A percentile compares a stretch with the other conserved stretches of the same genome.
Evolutionary conservation across 2,113 vertebrate species (phyloP).

Genomic region (Pachycephala philippinensis): DNA sequence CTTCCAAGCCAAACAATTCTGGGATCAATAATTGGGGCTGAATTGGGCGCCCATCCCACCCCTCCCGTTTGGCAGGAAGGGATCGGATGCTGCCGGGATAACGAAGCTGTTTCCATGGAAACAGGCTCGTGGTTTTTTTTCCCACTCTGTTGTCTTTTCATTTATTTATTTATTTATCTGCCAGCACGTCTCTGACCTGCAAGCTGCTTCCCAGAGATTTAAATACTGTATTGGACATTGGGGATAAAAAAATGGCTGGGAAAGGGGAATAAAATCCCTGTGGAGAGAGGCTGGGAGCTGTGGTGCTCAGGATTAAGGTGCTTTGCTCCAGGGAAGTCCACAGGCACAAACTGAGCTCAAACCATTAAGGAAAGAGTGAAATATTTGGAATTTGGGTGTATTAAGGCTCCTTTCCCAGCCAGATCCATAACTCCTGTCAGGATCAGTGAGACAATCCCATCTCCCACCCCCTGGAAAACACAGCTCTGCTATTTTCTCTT

Average conservation of each 20-base stretch:
- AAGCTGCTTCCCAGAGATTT: not conserved
- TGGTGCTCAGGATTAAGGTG: not conserved
- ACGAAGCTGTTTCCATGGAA: slow-evolving; percentile 53
- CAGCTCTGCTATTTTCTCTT: not conserved
- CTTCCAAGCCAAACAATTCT: not conserved
- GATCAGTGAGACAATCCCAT: not conserved
- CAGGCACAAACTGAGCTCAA: not conserved
- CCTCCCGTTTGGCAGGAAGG: not conserved
- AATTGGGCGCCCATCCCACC: not conserved
- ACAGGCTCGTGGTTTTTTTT: not conserved
- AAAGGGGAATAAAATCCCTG: not conserved
- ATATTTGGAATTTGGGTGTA: fast-evolving
- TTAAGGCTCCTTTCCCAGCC: not conserved
- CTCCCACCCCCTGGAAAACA: not conserved
- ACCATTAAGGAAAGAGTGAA: not conserved
- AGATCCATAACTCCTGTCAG: not conserved
- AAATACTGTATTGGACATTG: fast-evolving
- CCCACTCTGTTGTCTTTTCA: not conserved
- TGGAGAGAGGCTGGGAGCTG: not conserved
- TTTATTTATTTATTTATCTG: not conserved
- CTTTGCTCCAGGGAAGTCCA: not conserved
- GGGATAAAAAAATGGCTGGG: not conserved
- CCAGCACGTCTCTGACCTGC: not conserved
- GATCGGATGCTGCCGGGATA: not conserved
- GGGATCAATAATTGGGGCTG: fast-evolving